Evolutionary conservation across 1,140 invertebrate species (phyloP), one percentile per base, ranked within the genome.

Genomic region (Andrena cerasifolii): DNA sequence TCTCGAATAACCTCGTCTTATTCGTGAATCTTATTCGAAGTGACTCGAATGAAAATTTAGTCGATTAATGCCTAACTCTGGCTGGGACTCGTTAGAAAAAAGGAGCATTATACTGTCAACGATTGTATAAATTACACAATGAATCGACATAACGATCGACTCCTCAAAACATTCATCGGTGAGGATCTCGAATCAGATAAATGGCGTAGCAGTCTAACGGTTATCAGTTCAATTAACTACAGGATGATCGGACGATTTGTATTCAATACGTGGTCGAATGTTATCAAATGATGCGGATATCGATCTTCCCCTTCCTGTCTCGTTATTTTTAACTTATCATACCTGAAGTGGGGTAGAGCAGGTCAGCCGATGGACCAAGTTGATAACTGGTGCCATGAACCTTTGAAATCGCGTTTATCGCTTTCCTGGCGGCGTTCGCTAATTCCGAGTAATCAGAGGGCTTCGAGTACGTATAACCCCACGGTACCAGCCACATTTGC

Each of bases 401-500:
- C 78, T 93, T 93, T 80, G 93, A 89, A 33, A 98, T 96, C 1
- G 96, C 96, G 90, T 95, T 90, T 40, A 95, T 95, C 10, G 95
- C 96, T 82, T 94, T 94, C 40, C 94, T 94, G 0, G 95, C 96
- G n/a, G 96, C 94, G 28, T 90, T 92, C 76, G 95, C 92, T 33
- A 98, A 90, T 45, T 97, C 96, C 31, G 94, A 91, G 83, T 96
- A 95, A 90, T 97, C 96, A 61, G 94, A 91, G 0, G 96, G 94
- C 47, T 94, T 93, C 21, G 93, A 92, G 71, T 94, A 94, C 63
- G 96, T 96, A 87, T 96, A 96, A 26, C 97, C 96, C 96, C 96
- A 98, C 1, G 97, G 97, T 73, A 97, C 95, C 12, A 98, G 93
- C 87, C 97, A 95, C 92, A 97, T 97, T 92, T 98, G 97, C 0